Base-by-base conservation (phyloP, 2,888 invertebrate genomes). In the Zygothrica quintamaculata region DNA sequence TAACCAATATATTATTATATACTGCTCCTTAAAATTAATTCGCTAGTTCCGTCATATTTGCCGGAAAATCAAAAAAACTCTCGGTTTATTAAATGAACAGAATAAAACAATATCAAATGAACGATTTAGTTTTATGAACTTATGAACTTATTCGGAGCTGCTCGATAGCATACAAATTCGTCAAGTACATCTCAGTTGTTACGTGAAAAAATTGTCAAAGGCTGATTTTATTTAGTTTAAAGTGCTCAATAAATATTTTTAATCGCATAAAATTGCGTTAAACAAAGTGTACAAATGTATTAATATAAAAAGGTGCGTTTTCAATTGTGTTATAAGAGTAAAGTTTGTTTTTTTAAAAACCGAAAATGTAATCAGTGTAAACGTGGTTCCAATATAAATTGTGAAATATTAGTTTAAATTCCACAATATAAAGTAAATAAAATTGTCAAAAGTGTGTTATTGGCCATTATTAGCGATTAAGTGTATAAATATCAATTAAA, bases 131-230 rank as follows among this genome's bases (percentile, higher is more conserved):
- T 22, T 22, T 3, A 22, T 2, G 18, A 22, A 22, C 18, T 22
- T 22, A 39, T 39, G 12, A 9, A 42, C 16, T 42, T 25, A 12
- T 29, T 44, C 31, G 9, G 3, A 39, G 5, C 7, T 3, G 11
- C 15, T 42, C 29, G n/a, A 29, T 29, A 13, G 59, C 50, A 39
- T 47, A 47, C 59, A 73, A 53, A 74, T 55, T 68, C 64, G 71
- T 64, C 64, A 71, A 52, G 66, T 50, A 67, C 53, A 67, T 74
- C 66, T 31, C 65, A 82, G 85, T 75, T 71, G 86, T 82, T 82
- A 82, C 86, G 84, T 82, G 84, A 71, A 77, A 70, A 72, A 73
- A 34, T 82, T 78, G 73, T 79, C 73, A 70, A 69, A 64, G 72
- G 72, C 52, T 69, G 57, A 56, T 50, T 61, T 65, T 61, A 44